Evolutionary conservation across 2,797 vertebrate species (phyloP).

Genomic region (Distichodus sexfasciatus): DNA sequence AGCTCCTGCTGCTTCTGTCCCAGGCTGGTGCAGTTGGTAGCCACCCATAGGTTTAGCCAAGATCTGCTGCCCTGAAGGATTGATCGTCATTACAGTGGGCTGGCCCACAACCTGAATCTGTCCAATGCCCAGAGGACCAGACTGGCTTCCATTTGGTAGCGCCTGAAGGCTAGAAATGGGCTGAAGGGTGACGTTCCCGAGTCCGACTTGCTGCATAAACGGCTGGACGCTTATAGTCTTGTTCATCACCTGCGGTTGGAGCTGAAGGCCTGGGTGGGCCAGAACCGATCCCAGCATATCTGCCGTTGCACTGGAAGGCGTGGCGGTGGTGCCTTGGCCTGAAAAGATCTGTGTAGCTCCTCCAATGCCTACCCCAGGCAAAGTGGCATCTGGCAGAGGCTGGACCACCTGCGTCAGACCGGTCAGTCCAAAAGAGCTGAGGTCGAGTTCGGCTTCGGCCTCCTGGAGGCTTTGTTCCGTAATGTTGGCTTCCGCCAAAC

Average conservation of each 20-base stretch:
- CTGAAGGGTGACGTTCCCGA: conserved; percentile 94
- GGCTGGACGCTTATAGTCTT: conserved; percentile 93
- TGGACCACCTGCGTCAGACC: conserved; percentile 87
- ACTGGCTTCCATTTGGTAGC: conserved; percentile 88
- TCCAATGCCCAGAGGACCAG: conserved; percentile 85
- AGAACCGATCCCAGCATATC: conserved; percentile 87
- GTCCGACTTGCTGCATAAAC: conserved; percentile 88
- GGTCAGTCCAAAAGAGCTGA: conserved; percentile 91
- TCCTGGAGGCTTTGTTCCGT: conserved; percentile 93
- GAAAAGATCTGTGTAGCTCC: conserved; percentile 82
- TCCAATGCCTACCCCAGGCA: conserved; percentile 68
- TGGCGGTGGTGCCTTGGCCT: conserved; percentile 61
- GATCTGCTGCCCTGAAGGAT: conserved; percentile 85
- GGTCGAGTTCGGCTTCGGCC: conserved; percentile 90
- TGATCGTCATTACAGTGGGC: conserved; percentile 95
- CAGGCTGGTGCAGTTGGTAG: conserved; percentile 85
- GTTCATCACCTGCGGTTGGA: conserved; percentile 87
- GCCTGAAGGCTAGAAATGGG: conserved; percentile 89
- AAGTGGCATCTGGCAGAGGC: conserved; percentile 72
- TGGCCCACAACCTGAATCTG: conserved; percentile 96
- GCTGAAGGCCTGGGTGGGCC: conserved; percentile 76
- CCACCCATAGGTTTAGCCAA: conserved; percentile 87
- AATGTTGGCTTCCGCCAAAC: conserved; percentile 95
- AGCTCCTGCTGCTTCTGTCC: conserved; percentile 72
- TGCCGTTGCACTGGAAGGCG: conserved; percentile 67